Evolutionary conservation across 2,797 vertebrate genomes (phyloP), one percentile per base, ranked within the genome.

Genomic region (Helicolenus hilgendorfi): DNA sequence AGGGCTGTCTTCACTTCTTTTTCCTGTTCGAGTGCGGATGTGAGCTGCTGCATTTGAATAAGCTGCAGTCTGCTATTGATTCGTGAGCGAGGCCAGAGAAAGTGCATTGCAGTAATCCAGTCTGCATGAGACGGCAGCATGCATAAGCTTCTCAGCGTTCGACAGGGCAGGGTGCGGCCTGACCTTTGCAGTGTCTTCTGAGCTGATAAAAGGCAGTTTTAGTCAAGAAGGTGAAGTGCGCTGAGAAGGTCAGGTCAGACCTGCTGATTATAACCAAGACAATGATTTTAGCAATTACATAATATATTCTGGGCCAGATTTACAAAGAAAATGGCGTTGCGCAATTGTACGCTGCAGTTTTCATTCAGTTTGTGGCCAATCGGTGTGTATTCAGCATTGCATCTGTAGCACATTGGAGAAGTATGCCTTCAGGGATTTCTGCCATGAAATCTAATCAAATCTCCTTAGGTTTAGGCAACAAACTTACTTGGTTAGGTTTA

Each of bases 61-160:
- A 79, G 65, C 75, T 86, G 64, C 79, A 87, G 86, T 83, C 86
- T 84, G 72, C 60, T 85, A 92, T 87, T 88, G 92, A 93, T 92
- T 81, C 79, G 60, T 35, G 63, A 83, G 75, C 20, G 2, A 85
- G 84, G 88, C 87, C 86, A 85, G 78, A 55, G 78, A 83, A 84
- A 90, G 88, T 86, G 76, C 84, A 56, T 63, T 60, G 78, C 78
- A 81, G 89, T 92, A 93, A 94, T 92, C 89, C 88, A 91, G 92
- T 90, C 77, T 91, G 73, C 76, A 67, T 72, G 63, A 88, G 85
- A 84, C 29, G 1, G 72, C 82, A 74, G 64, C 70, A 24, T 72
- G 80, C 62, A 69, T 82, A 68, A 90, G 75, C 89, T 72, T 49
- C 56, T 85, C 74, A 14, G 59, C 13, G 53, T 65, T 77, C 11